phyloP scores from a whole-genome alignment of 1,140 invertebrate species.

The Bilobella aurantiaca region DNA sequence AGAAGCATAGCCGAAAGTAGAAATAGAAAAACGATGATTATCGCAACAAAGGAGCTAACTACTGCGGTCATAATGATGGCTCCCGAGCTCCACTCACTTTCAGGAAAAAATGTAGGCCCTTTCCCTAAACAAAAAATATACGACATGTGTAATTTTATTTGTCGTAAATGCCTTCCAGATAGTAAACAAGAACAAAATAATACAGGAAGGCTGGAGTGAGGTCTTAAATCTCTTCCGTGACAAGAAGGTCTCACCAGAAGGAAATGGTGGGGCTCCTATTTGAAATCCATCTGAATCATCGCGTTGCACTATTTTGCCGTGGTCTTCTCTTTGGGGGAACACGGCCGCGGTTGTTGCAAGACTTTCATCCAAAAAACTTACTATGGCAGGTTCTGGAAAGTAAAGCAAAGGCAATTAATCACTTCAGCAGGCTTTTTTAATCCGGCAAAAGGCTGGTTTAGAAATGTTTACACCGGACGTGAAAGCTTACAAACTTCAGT shows the following conservation, averaged over 20 bases:
- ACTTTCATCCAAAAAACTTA: slow-evolving; percentile 41
- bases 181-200: too few relatives aligned
- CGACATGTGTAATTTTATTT: neutral
- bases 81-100: slow-evolving; percentile 26
- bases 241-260: too few relatives aligned
- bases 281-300: slow-evolving; percentile 28
- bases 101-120: neutral
- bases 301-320: slow-evolving; percentile 24
- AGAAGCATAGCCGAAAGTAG: slow-evolving; percentile 30
- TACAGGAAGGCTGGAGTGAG: too few relatives aligned
- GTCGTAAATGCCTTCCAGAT: neutral
- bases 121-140: neutral
- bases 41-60: slow-evolving; percentile 34
- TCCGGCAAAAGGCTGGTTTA: too few relatives aligned
- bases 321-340: slow-evolving; percentile 4
- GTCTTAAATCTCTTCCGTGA: too few relatives aligned
- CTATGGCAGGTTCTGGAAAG: slow-evolving; percentile 38
- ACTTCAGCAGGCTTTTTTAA: too few relatives aligned
- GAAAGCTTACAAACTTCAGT: too few relatives aligned
- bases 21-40: slow-evolving; percentile 28
- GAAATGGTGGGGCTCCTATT: neutral
- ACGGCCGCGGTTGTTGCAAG: slow-evolving; percentile 8
- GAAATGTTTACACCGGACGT: too few relatives aligned
- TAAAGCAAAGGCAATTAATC: slow-evolving; percentile 2
- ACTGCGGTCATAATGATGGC: slow-evolving; percentile 32